These are phyloP conservation scores for Lepidonotus clava DNA, from an alignment of 2,888 invertebrate species.

Conservation along the genomic window DNA sequence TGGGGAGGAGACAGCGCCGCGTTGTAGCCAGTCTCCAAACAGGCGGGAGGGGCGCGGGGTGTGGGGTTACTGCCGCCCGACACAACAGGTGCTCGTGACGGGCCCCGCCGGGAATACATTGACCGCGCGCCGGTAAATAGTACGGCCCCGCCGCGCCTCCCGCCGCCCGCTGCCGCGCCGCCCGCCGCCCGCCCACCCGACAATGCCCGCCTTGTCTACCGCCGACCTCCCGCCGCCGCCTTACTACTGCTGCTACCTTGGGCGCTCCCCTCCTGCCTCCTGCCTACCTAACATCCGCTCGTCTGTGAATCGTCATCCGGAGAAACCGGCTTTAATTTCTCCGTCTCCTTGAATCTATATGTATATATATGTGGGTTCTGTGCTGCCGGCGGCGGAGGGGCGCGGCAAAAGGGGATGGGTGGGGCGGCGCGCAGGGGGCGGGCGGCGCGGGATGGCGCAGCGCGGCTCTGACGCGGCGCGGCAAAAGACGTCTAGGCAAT, in stretches of 20 bases:
- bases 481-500: slow-evolving; percentile 16
- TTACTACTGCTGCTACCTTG: too few species aligned
- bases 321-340: neutral
- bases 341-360: neutral
- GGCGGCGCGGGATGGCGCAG: neutral
- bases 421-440: neutral
- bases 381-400: neutral
- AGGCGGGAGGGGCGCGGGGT: neutral
- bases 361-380: neutral
- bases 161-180: neutral
- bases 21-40: slow-evolving; percentile 20
- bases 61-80: slow-evolving; percentile 30
- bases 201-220: slow-evolving; percentile 29
- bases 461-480: neutral
- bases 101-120: slow-evolving; percentile 34
- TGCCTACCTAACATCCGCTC: neutral
- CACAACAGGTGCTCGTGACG: slow-evolving; percentile 45
- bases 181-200: slow-evolving; percentile 11
- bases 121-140: slow-evolving; percentile 29
- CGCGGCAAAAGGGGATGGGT: too few species aligned
- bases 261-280: neutral
- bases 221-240: neutral
- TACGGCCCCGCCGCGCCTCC: neutral
- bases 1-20: neutral
- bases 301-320: neutral